Evolutionary conservation across 2,888 invertebrate genomes (phyloP).

Genomic region (Platypus cylindrus): DNA sequence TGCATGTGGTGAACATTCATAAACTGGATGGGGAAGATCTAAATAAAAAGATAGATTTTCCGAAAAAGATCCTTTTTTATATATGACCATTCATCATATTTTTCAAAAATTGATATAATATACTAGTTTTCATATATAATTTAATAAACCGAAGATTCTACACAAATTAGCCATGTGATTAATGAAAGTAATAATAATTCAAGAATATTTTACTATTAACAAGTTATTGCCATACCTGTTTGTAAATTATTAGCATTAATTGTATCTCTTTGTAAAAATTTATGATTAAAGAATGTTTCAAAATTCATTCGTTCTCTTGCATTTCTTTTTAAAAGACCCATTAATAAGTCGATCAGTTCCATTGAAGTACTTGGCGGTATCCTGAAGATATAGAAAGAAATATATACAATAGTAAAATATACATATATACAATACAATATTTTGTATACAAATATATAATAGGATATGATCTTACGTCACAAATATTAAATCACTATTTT

Average conservation of each 20-base stretch:
- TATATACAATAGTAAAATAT: slow-evolving; percentile 6
- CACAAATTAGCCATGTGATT: too few relatives aligned
- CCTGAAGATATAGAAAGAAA: slow-evolving; percentile 40
- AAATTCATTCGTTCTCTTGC: slow-evolving; percentile 93
- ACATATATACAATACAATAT: too few relatives aligned
- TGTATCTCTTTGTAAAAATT: slow-evolving; percentile 64
- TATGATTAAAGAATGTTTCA: slow-evolving; percentile 89
- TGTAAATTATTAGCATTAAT: slow-evolving; percentile 34
- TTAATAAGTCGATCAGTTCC: slow-evolving; percentile 75
- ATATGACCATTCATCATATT: too few relatives aligned
- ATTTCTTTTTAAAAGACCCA: slow-evolving; percentile 79
- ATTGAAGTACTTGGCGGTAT: slow-evolving; percentile 89
- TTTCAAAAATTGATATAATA: too few relatives aligned
- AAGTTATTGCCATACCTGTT: slow-evolving; percentile 18
- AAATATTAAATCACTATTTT: too few relatives aligned
- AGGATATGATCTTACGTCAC: too few relatives aligned
- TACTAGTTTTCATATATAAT: too few relatives aligned
- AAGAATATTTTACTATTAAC: not conserved
- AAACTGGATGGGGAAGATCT: slow-evolving; percentile 29
- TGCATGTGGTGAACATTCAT: slow-evolving; percentile 26
- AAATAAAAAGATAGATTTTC: slow-evolving; percentile 9
- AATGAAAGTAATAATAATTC: too few relatives aligned
- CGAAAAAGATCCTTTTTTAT: too few relatives aligned
- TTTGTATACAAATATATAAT: too few relatives aligned
- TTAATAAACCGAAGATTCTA: too few relatives aligned